A percentile compares a stretch with the other conserved stretches of the same genome.
These are phyloP conservation scores for Delichon dasypus DNA, from an alignment of 2,797 vertebrate genomes.

Conservation along the genomic window DNA sequence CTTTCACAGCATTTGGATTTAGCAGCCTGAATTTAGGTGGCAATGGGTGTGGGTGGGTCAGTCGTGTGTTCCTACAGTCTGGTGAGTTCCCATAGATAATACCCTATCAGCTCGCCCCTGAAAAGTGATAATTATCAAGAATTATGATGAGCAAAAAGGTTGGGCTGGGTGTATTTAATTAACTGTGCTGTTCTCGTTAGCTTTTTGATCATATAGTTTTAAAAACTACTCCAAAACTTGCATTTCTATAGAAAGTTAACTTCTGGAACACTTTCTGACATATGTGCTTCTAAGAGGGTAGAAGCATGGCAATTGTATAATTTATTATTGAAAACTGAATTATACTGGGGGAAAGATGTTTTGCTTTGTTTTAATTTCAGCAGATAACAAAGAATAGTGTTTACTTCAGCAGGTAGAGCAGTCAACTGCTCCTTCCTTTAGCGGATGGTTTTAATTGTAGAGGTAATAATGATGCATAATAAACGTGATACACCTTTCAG, in stretches of 20 bases:
- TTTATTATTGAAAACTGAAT: neutral
- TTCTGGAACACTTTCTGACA: neutral
- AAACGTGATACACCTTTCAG: neutral
- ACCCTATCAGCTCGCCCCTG: neutral
- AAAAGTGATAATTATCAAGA: neutral
- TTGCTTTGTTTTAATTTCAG: neutral
- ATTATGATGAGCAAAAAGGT: neutral
- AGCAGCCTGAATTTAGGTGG: neutral
- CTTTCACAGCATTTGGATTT: neutral
- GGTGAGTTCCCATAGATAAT: neutral
- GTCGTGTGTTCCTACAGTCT: neutral
- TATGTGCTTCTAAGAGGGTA: neutral
- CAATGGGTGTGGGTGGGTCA: neutral
- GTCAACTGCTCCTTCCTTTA: neutral
- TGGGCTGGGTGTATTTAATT: neutral
- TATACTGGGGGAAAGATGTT: accelerated
- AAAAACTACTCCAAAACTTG: neutral
- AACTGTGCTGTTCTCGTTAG: neutral
- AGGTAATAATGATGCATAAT: neutral
- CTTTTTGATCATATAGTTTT: neutral
- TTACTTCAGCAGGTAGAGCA: neutral
- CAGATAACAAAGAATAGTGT: neutral
- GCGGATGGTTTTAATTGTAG: neutral
- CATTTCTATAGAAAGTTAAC: neutral
- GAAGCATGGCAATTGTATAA: neutral